Evolutionary conservation across 2,888 invertebrate species (phyloP), one percentile per base, ranked within the genome.

Genomic region (Onthophagus sagittarius): DNA sequence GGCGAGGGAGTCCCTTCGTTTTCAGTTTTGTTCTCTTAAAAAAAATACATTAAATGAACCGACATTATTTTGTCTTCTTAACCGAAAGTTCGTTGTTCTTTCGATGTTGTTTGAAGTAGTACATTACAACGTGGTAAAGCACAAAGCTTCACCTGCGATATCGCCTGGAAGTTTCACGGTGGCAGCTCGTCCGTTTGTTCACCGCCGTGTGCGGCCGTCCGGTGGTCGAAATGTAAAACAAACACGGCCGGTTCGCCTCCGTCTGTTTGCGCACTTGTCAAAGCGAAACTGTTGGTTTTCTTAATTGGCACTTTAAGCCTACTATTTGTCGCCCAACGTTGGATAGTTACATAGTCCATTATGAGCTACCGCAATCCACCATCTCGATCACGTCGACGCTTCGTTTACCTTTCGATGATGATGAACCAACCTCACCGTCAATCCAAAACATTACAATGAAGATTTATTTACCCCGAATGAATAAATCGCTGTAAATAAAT

Each of bases 1-100:
- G 79, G 80, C 78, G 80, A 77, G 78, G 77, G 78, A 13, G n/a
- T n/a, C 14, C 64, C 15, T 23, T 64, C 14, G 23, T 23, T 23
- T 23, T 23, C 23, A 23, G 23, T 23, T 23, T 23, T 23, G 23
- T 23, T 23, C 23, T 23, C 23, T 3, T 23, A 2, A 23, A 23
- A 23, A 23, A 23, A 23, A 23, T 23, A 2, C 23, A 23, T 23
- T 23, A 23, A 23, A 23, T 23, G 23, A 23, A 9, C 2, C 39
- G 39, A 53, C 39, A 53, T 11, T 11, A 7, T 53, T 11, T 53
- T 53, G 39, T 53, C 39, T 7, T 11, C 39, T 53, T 11, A 53
- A 7, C 11, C 9, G 6, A 53, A 53, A 53, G 11, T 53, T 53
- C 39, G 7, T 53, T 53, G 11, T 53, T 11, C 39, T 53, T 9